Evolutionary conservation across 2,888 invertebrate genomes (phyloP).

Genomic region (Aproaerema taeniolella): DNA sequence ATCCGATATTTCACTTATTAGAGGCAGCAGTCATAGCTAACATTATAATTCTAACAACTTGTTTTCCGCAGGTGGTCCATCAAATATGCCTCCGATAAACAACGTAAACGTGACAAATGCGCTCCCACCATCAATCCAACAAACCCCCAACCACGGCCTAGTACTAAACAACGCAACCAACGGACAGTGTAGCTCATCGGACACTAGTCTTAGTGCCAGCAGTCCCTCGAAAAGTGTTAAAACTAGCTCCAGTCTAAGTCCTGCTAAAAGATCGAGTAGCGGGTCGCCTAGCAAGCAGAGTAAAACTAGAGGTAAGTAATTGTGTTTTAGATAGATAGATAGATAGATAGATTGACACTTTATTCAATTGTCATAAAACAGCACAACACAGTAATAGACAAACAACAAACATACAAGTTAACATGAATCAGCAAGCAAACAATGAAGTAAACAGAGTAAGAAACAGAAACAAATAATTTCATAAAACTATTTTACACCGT

Average conservation of each 20-base stretch:
- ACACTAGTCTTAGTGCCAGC: slow-evolving; percentile 81
- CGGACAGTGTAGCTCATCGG: slow-evolving; percentile 70
- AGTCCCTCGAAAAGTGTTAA: slow-evolving; percentile 92
- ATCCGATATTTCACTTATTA: too few species aligned
- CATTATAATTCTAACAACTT: too few species aligned
- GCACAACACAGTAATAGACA: too few species aligned
- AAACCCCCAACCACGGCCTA: slow-evolving; percentile 45
- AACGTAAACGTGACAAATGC: slow-evolving; percentile 55
- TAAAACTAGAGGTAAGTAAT: slow-evolving; percentile 87
- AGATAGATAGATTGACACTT: too few species aligned
- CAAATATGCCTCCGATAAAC: slow-evolving; percentile 53
- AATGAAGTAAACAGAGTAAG: too few species aligned
- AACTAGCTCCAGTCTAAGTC: slow-evolving; percentile 90
- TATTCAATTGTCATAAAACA: too few species aligned
- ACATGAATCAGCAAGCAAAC: too few species aligned
- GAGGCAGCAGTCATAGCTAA: too few species aligned
- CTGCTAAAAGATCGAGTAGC: slow-evolving; percentile 88
- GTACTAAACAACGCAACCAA: slow-evolving; percentile 53
- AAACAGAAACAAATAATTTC: too few species aligned
- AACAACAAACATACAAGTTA: too few species aligned
- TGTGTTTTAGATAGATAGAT: too few species aligned
- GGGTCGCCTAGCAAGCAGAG: slow-evolving; percentile 88
- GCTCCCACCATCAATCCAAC: slow-evolving; percentile 53
- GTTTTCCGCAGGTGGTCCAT: slow-evolving; percentile 41
- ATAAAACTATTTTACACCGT: too few species aligned